Evolutionary conservation across 2,888 invertebrate genomes (phyloP), one percentile per base, ranked within the genome.

Genomic region (Lasioglossum vierecki): DNA sequence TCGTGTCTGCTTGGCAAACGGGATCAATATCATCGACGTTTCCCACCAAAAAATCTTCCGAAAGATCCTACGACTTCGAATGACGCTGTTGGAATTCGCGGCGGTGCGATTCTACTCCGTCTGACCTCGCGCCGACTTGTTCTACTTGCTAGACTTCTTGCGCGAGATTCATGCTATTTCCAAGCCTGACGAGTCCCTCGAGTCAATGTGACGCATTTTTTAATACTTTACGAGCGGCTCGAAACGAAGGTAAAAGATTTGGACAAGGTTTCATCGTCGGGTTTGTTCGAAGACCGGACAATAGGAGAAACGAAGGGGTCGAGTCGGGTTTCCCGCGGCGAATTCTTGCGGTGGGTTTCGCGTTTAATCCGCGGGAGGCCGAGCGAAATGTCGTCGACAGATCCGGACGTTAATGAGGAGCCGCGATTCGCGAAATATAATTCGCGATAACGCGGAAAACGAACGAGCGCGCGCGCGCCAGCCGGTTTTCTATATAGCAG

Each of bases 361-460:
- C 60, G 30, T 76, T 41, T n/a, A 30, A 35, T 22, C 53, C 5
- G 41, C 11, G 26, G 41, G 11, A 41, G 18, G 4, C 53, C 22
- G 53, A 53, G 53, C 53, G 22, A 76, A 76, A 72, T 9, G 35
- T 39, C 44, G 68, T 1, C 46, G 60, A 22, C 46, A 41, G 68
- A 46, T 41, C 18, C 1, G 57, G 63, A 71, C 2, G 68, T 68
- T 30, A 73, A 75, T 15, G 75, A 76, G 80, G 18, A 57, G 39
- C 35, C 41, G 60, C 73, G 76, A 86, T 75, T 35, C 57, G 3
- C 63, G 57, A 75, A 78, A 75, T 53, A 79, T 46, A 76, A 82
- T 74, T 77, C 60, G 63, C 79, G 86, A 82, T 86, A 86, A 74
- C 74, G 46, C 39, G 2, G 73, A 11, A 15, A 79, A 76, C 49